Conservation (phyloP, 1,140 invertebrate genomes). For the Pentalonia nigronervosa region DNA sequence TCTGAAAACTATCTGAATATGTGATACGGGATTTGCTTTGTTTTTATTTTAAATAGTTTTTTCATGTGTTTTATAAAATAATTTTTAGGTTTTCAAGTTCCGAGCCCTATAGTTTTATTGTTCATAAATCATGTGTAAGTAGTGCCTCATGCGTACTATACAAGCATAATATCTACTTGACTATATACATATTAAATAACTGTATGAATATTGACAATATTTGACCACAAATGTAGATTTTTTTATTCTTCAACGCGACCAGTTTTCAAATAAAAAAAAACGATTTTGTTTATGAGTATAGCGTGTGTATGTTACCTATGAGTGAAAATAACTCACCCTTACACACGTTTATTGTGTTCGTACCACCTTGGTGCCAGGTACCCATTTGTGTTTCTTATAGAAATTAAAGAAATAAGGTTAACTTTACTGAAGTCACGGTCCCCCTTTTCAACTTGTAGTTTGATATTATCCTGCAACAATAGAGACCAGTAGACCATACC, state of each 20-base stretch:
- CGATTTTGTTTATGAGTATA: slow-evolving; percentile 45
- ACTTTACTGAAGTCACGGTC: slow-evolving; percentile 42
- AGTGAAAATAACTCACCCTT: slow-evolving; percentile 49
- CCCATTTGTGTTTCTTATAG: slow-evolving; percentile 24
- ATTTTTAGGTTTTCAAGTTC: not conserved
- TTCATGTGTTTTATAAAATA: not conserved
- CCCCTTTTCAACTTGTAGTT: slow-evolving; percentile 17
- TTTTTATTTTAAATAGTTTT: not conserved
- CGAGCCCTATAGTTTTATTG: not conserved
- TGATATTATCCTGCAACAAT: slow-evolving; percentile 23
- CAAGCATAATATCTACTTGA: not conserved
- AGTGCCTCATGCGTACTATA: not conserved
- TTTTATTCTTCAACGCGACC: not conserved
- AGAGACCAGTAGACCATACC: slow-evolving; percentile 29
- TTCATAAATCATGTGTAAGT: no score
- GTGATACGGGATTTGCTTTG: no score
- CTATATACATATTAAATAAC: not conserved
- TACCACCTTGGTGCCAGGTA: slow-evolving; percentile 42
- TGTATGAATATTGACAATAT: not conserved
- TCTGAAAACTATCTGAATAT: no score
- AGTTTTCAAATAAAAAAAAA: slow-evolving; percentile 31
- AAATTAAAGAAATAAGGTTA: slow-evolving; percentile 55
- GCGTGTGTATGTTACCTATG: slow-evolving; percentile 46
- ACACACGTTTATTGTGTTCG: slow-evolving; percentile 51
- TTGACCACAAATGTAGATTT: slow-evolving; percentile 30